Conservation (phyloP, 1,140 invertebrate genomes). For the Sitobion miscanthi region DNA sequence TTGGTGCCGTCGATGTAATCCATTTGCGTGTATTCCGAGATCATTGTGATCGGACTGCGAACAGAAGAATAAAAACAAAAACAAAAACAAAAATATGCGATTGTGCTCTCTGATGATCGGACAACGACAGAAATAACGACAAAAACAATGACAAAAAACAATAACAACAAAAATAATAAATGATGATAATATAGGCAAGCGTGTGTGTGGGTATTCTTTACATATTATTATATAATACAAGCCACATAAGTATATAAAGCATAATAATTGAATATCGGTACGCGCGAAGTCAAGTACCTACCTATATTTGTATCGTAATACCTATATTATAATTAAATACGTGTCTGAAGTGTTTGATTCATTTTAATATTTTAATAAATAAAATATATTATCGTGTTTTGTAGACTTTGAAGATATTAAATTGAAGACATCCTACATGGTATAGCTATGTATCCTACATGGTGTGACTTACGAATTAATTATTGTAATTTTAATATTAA, state of each 20-base stretch:
- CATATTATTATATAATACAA: neutral
- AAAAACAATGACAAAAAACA: neutral
- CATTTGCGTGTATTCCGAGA: conserved; percentile 74
- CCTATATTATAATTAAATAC: neutral
- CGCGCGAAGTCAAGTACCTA: neutral
- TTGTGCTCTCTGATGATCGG: neutral
- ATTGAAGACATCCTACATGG: no score
- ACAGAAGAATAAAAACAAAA: conserved; percentile 42
- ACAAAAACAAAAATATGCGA: conserved; percentile 7
- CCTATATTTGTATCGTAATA: neutral
- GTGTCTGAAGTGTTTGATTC: neutral
- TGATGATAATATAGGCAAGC: neutral
- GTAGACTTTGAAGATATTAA: neutral
- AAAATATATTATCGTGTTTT: neutral
- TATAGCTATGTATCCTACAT: no score
- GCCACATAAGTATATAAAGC: neutral
- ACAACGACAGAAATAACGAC: neutral
- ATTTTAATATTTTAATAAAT: neutral
- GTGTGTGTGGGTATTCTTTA: neutral
- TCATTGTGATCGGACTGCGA: conserved; percentile 78
- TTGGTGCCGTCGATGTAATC: conserved; percentile 74
- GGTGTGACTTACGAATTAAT: no score
- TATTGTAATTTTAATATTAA: no score
- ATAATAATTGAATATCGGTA: neutral
- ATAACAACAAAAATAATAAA: neutral